phyloP scores from a whole-genome alignment of 2,113 vertebrate species.

The Semnopithecus entellus region DNA sequence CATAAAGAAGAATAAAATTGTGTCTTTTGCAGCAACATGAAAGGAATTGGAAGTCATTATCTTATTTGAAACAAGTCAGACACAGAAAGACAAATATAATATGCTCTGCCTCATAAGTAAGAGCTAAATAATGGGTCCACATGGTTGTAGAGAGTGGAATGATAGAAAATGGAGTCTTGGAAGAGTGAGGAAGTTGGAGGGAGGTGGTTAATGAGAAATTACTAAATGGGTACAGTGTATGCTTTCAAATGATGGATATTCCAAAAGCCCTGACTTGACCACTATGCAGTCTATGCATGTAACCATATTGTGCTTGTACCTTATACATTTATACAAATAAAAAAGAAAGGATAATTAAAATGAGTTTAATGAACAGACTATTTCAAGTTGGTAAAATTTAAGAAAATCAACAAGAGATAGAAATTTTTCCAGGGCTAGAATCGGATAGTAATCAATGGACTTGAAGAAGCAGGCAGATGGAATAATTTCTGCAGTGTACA shows the following conservation, averaged over 20 bases:
- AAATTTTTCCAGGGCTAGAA: background rate
- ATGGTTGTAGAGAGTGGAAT: background rate
- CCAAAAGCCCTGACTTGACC: background rate
- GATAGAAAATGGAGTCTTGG: background rate
- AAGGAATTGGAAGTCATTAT: background rate
- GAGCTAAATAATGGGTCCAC: background rate
- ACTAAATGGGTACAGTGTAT: background rate
- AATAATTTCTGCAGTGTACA: background rate
- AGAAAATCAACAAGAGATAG: background rate
- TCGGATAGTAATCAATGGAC: background rate
- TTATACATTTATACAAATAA: background rate
- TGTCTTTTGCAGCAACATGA: background rate
- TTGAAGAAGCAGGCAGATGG: background rate
- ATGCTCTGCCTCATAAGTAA: background rate
- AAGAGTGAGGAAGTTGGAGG: background rate
- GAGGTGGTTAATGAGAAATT: background rate
- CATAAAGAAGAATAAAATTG: background rate
- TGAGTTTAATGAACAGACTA: background rate
- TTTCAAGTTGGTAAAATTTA: slow-evolving; percentile 9
- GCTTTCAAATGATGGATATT: background rate
- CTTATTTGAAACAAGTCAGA: background rate
- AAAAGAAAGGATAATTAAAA: background rate
- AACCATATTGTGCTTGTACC: background rate
- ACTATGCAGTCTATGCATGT: background rate
- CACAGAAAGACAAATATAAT: background rate